phyloP scores from a whole-genome alignment of 1,140 invertebrate genomes.

The Drosophila equinoxialis region DNA sequence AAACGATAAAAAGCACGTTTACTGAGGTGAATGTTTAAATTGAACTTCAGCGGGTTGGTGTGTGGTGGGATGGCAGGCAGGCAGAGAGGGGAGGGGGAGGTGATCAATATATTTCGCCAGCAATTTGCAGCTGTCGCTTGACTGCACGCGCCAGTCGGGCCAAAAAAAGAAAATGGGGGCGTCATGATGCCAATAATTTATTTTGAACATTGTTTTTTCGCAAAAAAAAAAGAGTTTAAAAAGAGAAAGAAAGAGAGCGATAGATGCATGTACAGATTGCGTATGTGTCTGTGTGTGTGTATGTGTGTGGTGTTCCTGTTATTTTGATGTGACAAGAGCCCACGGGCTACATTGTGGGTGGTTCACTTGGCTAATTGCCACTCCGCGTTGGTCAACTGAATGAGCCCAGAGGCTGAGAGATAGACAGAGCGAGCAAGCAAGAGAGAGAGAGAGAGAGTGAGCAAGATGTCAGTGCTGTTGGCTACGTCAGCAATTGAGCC shows the following conservation, averaged over 20 bases:
- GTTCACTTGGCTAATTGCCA: constrained; percentile 48
- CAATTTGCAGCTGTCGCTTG: constrained; percentile 49
- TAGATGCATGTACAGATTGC: constrained; percentile 9
- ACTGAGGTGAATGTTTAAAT: constrained; percentile 47
- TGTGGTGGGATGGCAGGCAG: neutral
- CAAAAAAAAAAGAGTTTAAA: constrained; percentile 3
- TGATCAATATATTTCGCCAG: constrained; percentile 14
- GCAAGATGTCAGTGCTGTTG: constrained; percentile 8
- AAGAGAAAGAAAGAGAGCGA: neutral
- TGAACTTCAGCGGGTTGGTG: constrained; percentile 17
- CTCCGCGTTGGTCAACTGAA: constrained; percentile 42
- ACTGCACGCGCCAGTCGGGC: constrained; percentile 34
- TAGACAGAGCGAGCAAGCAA: neutral
- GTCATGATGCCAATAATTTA: constrained; percentile 33
- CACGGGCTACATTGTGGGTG: constrained; percentile 44
- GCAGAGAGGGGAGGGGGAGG: no score
- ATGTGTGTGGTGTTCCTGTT: neutral
- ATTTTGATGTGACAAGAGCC: constrained; percentile 17
- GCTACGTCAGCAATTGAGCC: constrained; percentile 6
- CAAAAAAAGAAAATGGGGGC: constrained; percentile 37
- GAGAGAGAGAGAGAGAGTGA: constrained; percentile 1
- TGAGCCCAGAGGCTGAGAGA: constrained; percentile 1
- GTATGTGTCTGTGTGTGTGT: constrained; percentile 12
- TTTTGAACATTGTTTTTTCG: constrained; percentile 2
- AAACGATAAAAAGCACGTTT: constrained; percentile 51